Conservation (phyloP, 2,797 vertebrate species). For the Microcaecilia unicolor region DNA sequence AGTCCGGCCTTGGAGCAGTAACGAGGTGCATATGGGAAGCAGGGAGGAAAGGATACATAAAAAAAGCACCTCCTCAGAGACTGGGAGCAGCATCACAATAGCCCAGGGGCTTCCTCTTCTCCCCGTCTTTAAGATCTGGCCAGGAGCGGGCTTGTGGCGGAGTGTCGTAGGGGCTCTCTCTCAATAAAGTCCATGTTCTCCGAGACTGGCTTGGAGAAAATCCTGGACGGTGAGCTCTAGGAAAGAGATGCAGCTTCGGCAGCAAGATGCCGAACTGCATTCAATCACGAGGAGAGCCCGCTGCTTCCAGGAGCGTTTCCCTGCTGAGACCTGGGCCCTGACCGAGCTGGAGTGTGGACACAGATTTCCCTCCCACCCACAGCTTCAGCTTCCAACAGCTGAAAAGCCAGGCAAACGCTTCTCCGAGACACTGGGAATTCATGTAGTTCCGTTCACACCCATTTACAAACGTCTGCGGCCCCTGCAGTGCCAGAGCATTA, state of each 20-base stretch:
- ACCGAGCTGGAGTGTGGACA: background rate
- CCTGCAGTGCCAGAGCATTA: too few species aligned
- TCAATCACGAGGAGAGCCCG: too few species aligned
- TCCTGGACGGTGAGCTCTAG: background rate
- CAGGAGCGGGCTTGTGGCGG: background rate
- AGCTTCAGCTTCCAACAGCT: background rate
- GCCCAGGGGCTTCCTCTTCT: background rate
- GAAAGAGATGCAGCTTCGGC: background rate
- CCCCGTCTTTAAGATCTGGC: conserved; percentile 1
- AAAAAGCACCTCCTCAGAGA: too few species aligned
- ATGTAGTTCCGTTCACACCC: too few species aligned
- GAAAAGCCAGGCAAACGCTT: background rate
- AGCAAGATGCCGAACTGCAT: too few species aligned
- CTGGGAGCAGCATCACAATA: background rate
- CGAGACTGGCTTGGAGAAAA: background rate
- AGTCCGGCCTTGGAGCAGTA: background rate
- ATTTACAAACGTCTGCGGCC: too few species aligned
- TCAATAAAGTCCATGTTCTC: too few species aligned
- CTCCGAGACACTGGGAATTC: too few species aligned
- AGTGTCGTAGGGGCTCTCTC: background rate
- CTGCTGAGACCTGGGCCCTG: background rate
- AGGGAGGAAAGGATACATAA: background rate
- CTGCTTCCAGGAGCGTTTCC: too few species aligned
- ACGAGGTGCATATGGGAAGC: background rate
- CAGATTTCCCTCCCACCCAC: background rate